These are phyloP conservation scores for Hepsetus odoe DNA, from an alignment of 2,113 vertebrate genomes.

Conservation along the genomic window DNA sequence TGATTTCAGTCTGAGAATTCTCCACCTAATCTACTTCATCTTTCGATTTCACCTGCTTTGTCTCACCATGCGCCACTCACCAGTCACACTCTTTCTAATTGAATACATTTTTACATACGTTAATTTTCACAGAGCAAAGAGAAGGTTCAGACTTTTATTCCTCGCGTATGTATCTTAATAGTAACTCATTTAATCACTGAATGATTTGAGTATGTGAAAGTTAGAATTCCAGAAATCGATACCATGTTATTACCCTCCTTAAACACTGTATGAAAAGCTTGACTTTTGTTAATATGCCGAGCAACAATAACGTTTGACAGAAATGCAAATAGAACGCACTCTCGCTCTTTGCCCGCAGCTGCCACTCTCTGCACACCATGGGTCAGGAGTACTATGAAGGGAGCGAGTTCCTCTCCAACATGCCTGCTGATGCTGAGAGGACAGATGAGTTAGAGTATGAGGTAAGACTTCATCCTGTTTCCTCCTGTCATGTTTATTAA, in stretches of 20 bases:
- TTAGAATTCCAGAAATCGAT: no score
- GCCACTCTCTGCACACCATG: conserved; percentile 92
- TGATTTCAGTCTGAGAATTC: background rate
- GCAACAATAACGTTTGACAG: no score
- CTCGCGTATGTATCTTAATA: no score
- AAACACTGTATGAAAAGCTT: no score
- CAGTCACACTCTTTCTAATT: background rate
- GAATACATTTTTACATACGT: no score
- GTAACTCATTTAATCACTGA: no score
- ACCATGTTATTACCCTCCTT: no score
- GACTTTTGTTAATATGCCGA: no score
- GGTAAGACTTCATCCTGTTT: conserved; percentile 74
- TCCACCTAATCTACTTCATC: background rate
- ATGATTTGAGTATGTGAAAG: no score
- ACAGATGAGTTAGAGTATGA: conserved; percentile 94
- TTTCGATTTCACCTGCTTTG: background rate
- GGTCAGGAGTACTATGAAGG: conserved; percentile 91
- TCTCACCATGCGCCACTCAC: background rate
- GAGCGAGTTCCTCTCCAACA: conserved; percentile 87
- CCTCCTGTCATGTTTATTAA: conserved; percentile 43
- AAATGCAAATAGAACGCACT: conserved; percentile 13
- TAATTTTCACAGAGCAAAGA: no score
- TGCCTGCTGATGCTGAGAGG: conserved; percentile 87
- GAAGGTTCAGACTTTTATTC: no score
- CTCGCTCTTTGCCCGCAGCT: conserved; percentile 76